phyloP scores from a whole-genome alignment of 2,113 vertebrate species.

The Conger conger region DNA sequence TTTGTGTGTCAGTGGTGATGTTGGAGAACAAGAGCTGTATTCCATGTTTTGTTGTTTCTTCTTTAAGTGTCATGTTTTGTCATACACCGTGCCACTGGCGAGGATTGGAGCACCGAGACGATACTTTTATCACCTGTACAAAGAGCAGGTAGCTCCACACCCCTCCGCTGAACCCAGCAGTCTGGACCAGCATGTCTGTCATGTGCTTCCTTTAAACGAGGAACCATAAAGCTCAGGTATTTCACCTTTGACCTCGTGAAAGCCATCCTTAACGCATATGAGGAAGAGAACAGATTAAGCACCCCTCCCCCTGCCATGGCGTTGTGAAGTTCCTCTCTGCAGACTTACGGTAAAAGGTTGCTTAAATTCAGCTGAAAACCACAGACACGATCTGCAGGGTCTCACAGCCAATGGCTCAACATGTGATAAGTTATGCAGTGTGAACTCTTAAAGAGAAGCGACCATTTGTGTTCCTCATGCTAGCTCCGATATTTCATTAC shows the following conservation, averaged over 20 bases:
- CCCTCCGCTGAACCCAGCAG: too few relatives aligned
- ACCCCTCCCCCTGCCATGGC: neutral
- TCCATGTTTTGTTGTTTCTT: too few relatives aligned
- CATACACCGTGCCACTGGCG: too few relatives aligned
- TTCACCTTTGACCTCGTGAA: neutral
- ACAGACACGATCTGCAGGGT: neutral
- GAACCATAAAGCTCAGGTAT: neutral
- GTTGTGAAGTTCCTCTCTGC: neutral
- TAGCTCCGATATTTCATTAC: too few relatives aligned
- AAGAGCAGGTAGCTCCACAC: too few relatives aligned
- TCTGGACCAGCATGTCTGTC: too few relatives aligned
- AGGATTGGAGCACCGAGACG: neutral
- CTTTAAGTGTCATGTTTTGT: too few relatives aligned
- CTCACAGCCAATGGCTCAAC: neutral
- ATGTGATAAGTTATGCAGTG: neutral
- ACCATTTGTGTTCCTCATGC: neutral
- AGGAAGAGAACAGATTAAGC: neutral
- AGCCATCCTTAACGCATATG: neutral
- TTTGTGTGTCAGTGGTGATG: too few relatives aligned
- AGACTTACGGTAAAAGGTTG: neutral
- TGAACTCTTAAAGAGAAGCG: neutral
- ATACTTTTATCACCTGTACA: neutral
- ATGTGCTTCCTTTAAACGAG: too few relatives aligned
- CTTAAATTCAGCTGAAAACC: constrained; percentile 7
- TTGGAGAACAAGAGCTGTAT: too few relatives aligned